Conservation (phyloP, 2,888 invertebrate genomes). For the Epistrophe eligans region DNA sequence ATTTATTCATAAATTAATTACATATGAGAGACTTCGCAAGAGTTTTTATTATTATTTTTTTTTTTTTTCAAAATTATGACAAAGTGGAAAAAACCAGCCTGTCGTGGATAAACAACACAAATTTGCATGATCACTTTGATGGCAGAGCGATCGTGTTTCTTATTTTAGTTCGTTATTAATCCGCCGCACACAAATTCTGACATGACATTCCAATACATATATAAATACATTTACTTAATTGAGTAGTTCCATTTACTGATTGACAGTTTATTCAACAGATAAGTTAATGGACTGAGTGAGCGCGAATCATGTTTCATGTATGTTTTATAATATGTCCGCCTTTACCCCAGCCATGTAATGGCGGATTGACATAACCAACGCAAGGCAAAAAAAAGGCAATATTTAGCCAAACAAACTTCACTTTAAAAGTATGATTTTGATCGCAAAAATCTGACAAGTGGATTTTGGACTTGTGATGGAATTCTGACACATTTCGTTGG, state of each 20-base stretch:
- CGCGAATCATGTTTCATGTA: slow-evolving; percentile 15
- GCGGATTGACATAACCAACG: slow-evolving; percentile 48
- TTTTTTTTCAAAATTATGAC: slow-evolving; percentile 19
- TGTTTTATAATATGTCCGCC: slow-evolving; percentile 49
- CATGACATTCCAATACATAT: slow-evolving; percentile 49
- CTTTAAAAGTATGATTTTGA: slow-evolving; percentile 57
- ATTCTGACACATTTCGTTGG: slow-evolving; percentile 70
- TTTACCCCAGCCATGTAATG: slow-evolving; percentile 19
- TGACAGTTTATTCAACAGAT: slow-evolving; percentile 72
- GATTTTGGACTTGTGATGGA: slow-evolving; percentile 54
- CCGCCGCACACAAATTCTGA: slow-evolving; percentile 49
- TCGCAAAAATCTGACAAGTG: slow-evolving; percentile 52
- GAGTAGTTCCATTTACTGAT: slow-evolving; percentile 72
- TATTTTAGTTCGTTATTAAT: slow-evolving; percentile 38
- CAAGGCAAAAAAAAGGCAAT: not conserved
- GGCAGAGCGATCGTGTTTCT: slow-evolving; percentile 24
- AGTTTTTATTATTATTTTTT: not conserved
- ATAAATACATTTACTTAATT: slow-evolving; percentile 47
- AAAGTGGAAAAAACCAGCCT: slow-evolving; percentile 18
- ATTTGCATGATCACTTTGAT: slow-evolving; percentile 60
- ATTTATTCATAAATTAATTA: slow-evolving; percentile 59
- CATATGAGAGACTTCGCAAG: not conserved
- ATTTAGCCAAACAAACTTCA: slow-evolving; percentile 47
- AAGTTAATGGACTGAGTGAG: slow-evolving; percentile 70
- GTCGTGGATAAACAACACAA: slow-evolving; percentile 12